A percentile compares a stretch with the other conserved stretches of the same genome.
Evolutionary conservation across 1,140 invertebrate species (phyloP).

Genomic region (Ceratoteleas bidentatus): DNA sequence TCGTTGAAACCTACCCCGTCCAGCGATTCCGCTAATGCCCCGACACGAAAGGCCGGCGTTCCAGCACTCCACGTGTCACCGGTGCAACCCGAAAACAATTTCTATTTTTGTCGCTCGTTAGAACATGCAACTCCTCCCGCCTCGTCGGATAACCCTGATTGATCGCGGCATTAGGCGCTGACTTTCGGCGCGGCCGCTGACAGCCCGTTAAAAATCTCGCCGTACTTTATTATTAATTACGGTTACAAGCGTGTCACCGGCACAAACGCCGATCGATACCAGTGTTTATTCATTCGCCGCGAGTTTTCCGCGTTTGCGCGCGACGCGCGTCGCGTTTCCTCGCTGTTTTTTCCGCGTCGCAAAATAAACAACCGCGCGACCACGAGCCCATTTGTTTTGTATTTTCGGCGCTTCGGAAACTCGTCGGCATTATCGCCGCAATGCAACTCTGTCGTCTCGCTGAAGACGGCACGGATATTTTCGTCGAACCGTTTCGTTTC

Average conservation of each 20-base stretch:
- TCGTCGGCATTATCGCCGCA: no score
- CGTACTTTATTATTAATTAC: constrained; percentile 53
- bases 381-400: no score
- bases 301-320: constrained; percentile 47
- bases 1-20: no score
- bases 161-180: constrained; percentile 6
- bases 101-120: not conserved
- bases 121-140: no score
- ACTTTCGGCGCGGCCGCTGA: constrained; percentile 12
- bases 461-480: no score
- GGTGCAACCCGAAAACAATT: constrained; percentile 1
- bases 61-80: no score
- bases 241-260: constrained; percentile 34
- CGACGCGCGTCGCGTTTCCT: not conserved
- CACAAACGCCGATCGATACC: constrained; percentile 41
- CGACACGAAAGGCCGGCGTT: no score
- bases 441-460: no score
- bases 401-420: no score
- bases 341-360: constrained; percentile 11
- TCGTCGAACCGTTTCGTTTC: no score
- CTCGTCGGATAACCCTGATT: constrained; percentile 11
- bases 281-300: constrained; percentile 49
- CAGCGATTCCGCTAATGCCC: no score
- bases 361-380: constrained; percentile 21
- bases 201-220: constrained; percentile 30